phyloP scores from a whole-genome alignment of 2,797 vertebrate genomes.

The Pygocentrus nattereri region DNA sequence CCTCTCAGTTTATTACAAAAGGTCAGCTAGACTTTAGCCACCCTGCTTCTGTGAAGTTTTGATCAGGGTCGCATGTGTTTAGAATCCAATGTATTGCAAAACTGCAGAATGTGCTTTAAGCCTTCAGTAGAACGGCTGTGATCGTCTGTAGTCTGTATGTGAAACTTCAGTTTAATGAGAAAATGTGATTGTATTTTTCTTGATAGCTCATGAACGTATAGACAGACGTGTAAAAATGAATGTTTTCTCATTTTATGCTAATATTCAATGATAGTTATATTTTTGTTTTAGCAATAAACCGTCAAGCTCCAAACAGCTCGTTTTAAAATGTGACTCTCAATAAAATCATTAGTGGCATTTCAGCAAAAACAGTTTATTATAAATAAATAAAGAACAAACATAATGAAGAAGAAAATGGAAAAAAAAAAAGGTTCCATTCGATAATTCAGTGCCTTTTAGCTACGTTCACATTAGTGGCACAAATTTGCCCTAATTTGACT shows the following conservation, averaged over 20 bases:
- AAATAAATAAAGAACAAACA: background rate
- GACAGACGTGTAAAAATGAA: background rate
- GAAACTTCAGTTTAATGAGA: background rate
- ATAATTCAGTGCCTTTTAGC: too few species aligned
- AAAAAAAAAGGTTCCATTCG: too few species aligned
- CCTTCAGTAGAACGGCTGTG: background rate
- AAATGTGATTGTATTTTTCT: background rate
- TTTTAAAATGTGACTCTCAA: background rate
- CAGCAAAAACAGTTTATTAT: background rate
- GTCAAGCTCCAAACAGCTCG: background rate
- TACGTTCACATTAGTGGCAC: too few species aligned
- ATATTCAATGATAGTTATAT: background rate
- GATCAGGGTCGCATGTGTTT: background rate
- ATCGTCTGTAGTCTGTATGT: background rate
- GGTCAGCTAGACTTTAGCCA: background rate
- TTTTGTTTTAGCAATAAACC: conserved; percentile 31
- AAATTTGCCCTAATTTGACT: too few species aligned
- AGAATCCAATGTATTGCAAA: background rate
- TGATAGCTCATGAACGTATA: conserved; percentile 3
- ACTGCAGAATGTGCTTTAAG: background rate
- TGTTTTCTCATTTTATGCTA: background rate
- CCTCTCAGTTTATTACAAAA: background rate
- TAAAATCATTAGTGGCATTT: background rate
- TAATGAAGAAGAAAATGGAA: too few species aligned
- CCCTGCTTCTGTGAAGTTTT: background rate